These are phyloP conservation scores for Rhingia rostrata DNA, from an alignment of 2,888 invertebrate genomes.

Conservation along the genomic window DNA sequence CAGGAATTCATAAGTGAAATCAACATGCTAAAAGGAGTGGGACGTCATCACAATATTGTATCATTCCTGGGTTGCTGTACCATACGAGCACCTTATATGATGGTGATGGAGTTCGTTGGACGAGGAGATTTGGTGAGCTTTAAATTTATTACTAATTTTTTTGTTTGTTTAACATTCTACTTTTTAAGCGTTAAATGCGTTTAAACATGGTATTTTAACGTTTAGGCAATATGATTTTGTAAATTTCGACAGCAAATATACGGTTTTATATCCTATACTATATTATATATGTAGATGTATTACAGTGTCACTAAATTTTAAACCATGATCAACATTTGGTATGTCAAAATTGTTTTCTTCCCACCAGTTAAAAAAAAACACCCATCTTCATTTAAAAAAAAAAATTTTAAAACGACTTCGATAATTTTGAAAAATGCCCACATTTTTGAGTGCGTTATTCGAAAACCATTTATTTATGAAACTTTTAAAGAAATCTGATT, in stretches of 20 bases:
- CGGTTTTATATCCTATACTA: too few relatives aligned
- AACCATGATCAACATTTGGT: too few relatives aligned
- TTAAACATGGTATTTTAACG: neutral
- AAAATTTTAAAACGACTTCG: too few relatives aligned
- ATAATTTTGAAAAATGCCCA: too few relatives aligned
- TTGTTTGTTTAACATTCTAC: neutral
- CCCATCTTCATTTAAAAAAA: too few relatives aligned
- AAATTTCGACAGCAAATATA: neutral
- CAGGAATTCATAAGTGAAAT: conserved; percentile 91
- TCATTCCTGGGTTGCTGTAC: conserved; percentile 89
- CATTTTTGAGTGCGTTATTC: too few relatives aligned
- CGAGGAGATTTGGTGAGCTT: conserved; percentile 87
- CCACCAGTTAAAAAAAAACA: too few relatives aligned
- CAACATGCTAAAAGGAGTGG: conserved; percentile 89
- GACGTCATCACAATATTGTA: conserved; percentile 90
- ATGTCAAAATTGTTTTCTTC: too few relatives aligned
- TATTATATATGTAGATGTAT: too few relatives aligned
- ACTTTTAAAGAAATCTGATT: too few relatives aligned
- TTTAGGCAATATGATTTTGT: neutral
- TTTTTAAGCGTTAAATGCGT: neutral
- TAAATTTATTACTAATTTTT: neutral
- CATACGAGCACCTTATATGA: conserved; percentile 86
- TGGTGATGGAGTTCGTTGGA: conserved; percentile 91
- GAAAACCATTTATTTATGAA: too few relatives aligned
- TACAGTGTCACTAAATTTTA: too few relatives aligned